Evolutionary conservation across 2,888 invertebrate species (phyloP), one percentile per base, ranked within the genome.

Genomic region (Cremastinae sp.): DNA sequence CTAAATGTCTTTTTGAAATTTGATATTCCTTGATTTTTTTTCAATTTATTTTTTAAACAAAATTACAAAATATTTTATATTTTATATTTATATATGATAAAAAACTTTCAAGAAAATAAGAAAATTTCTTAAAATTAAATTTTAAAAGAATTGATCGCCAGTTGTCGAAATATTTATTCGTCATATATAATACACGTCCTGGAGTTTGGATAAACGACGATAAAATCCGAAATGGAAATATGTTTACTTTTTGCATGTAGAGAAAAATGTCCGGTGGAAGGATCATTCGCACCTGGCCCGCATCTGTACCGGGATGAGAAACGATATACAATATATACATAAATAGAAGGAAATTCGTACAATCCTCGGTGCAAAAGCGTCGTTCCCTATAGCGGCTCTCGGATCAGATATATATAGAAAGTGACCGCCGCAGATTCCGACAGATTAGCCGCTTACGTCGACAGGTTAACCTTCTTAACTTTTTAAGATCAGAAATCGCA

Each of bases 401-500:
- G 59, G 65, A 55, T 59, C 56, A 43, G 61, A 61, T 39, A 45
- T 47, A 39, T 16, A 22, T 43, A 20, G 70, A 65, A 58, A 80
- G 72, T 73, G 71, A 78, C 73, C 75, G 75, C 28, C 28, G 41
- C 66, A 77, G 80, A 79, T 82, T 81, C 78, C 49, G 22, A 28
- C 68, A 75, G 73, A 81, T 80, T 76, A 82, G 74, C 78, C 79
- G 79, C 78, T 81, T 77, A 77, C 79, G 78, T 75, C 78, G 81
- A 78, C 82, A 79, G 81, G 81, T 80, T 81, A 80, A 69, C 78
- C 76, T 80, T 80, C 83, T 86, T 84, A 84, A 84, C 85, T 84
- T 84, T 83, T 80, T 83, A 83, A 84, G 81, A 82, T 81, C 68
- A 14, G 62, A 82, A 86, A 84, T 85, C 85, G 83, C 83, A 82